Percentiles rank a stretch among this genome's conserved stretches.
Conservation (phyloP, 2,888 invertebrate species). For the Ganaspis brasiliensis region DNA sequence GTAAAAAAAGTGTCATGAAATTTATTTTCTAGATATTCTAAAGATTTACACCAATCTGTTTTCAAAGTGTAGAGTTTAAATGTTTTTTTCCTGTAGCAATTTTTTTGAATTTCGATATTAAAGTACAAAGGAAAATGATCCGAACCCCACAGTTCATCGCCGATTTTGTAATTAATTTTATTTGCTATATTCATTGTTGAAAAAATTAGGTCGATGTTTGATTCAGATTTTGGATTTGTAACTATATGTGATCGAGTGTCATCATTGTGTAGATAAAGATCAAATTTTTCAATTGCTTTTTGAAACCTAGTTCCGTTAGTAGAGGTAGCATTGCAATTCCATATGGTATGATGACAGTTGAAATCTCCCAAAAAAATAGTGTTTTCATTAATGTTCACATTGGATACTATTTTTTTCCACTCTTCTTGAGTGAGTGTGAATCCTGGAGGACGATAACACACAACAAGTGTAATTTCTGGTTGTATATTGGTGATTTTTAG, state of each 20-base stretch:
- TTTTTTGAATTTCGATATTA: no score
- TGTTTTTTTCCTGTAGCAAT: no score
- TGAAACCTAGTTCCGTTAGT: slow-evolving; percentile 45
- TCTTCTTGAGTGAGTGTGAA: not conserved
- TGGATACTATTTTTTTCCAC: not conserved
- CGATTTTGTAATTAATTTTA: slow-evolving; percentile 35
- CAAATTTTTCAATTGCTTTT: slow-evolving; percentile 20
- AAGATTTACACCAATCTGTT: no score
- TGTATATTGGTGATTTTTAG: not conserved
- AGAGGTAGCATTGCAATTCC: slow-evolving; percentile 44
- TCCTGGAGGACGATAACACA: slow-evolving; percentile 36
- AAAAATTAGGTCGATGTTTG: slow-evolving; percentile 49
- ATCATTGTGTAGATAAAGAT: slow-evolving; percentile 47
- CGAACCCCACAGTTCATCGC: slow-evolving; percentile 41
- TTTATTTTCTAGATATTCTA: no score
- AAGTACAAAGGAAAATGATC: no score
- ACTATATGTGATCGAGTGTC: slow-evolving; percentile 44
- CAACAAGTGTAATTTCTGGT: not conserved
- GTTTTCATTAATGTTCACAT: not conserved
- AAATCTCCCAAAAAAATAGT: slow-evolving; percentile 42
- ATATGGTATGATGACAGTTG: slow-evolving; percentile 46
- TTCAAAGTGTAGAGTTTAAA: no score
- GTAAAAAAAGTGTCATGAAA: no score
- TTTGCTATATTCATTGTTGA: slow-evolving; percentile 23
- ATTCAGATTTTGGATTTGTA: not conserved